phyloP scores from a whole-genome alignment of 2,113 vertebrate genomes.

The Oriolus oriolus region DNA sequence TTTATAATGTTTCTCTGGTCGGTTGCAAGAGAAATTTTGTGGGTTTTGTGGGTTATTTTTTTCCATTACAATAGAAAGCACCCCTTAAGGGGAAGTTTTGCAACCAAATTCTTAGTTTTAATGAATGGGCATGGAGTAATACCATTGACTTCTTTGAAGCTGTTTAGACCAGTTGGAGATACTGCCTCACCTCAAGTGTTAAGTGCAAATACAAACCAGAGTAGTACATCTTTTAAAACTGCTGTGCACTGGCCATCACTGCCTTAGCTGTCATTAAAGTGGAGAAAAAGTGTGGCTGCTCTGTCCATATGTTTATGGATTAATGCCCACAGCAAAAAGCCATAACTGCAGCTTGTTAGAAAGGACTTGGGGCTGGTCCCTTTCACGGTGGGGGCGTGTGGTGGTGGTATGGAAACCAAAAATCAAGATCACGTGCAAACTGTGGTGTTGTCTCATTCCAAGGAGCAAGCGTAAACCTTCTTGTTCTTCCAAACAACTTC shows the following conservation, averaged over 20 bases:
- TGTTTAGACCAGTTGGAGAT: not conserved
- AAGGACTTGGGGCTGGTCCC: not conserved
- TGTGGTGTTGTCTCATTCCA: not conserved
- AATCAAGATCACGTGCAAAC: not conserved
- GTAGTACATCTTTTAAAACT: not conserved
- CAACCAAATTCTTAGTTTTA: not conserved
- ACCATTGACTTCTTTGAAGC: not conserved
- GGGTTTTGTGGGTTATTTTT: not conserved
- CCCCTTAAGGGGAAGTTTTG: not conserved
- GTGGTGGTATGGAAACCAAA: not conserved
- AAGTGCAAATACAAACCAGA: not conserved
- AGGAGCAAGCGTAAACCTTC: not conserved
- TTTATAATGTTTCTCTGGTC: not conserved
- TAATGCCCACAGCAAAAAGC: not conserved
- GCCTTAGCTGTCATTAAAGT: not conserved
- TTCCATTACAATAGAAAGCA: not conserved
- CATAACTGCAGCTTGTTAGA: not conserved
- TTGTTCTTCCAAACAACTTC: not conserved
- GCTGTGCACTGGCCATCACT: not conserved
- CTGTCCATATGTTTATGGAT: not conserved
- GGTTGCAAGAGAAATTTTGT: not conserved
- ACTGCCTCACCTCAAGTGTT: not conserved
- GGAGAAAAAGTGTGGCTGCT: not conserved
- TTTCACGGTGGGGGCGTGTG: fast-evolving
- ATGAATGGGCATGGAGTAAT: not conserved